Base-by-base conservation (phyloP, 2,888 invertebrate species). In the Cephonodes hylas region DNA sequence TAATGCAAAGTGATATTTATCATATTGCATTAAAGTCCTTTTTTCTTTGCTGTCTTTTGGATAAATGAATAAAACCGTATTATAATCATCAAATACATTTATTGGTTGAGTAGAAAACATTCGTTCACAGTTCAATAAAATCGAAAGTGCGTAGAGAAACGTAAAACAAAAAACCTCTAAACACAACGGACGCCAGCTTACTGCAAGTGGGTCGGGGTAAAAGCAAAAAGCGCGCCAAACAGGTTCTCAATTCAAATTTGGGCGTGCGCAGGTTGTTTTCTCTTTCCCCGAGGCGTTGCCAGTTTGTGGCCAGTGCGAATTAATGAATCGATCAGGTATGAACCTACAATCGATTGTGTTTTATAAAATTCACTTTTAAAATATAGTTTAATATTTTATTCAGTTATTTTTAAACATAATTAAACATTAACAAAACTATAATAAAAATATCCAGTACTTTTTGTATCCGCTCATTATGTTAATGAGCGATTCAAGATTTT, bases 181-280 rank as follows among this genome's bases (percentile, higher is more conserved):
- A 60, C 48, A 60, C 45, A 58, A 61, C 68, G 63, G 60, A 65
- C 66, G 48, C 70, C 69, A 53, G 61, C 60, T 34, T 64, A 42
- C 60, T 60, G 48, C 42, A 88, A 83, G 77, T 85, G 80, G 88
- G 87, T 81, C 83, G 74, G 74, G 77, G 79, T 84, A 81, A 79
- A 72, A 79, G 79, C 77, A 81, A 84, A 87, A 89, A 85, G 78
- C 72, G 76, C 73, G 73, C 76, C 72, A 74, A 86, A 85, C 90
- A 85, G 85, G 90, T 89, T 85, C 74, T 74, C 63, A 78, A 77
- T 83, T 84, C 74, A 77, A 85, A 86, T 84, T 86, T 80, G 65
- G 72, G 71, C 78, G 80, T 75, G 73, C 72, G 78, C 88, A 85
- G 80, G 85, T 86, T 77, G 78, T 84, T 88, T 88, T 88, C 86